Percentiles rank a stretch among this genome's conserved stretches.
Conservation (phyloP, 2,113 vertebrate genomes). For the Rhinolophus ferrumequinum region DNA sequence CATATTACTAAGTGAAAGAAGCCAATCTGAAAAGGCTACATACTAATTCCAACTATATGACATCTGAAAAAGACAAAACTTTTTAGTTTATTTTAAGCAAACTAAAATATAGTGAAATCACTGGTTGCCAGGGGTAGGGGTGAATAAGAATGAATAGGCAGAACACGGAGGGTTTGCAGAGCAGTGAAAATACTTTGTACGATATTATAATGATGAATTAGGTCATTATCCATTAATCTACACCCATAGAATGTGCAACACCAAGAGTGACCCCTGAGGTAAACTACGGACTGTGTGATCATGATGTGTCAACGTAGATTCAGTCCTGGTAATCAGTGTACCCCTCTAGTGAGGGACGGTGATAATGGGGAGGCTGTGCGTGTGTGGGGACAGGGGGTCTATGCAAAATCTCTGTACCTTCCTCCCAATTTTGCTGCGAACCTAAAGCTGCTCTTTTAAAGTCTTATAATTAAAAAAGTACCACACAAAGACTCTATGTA, state of each 20-base stretch:
- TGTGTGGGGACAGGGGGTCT: not conserved
- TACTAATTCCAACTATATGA: not conserved
- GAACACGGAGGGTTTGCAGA: not conserved
- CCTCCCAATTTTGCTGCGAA: not conserved
- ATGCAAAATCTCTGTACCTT: not conserved
- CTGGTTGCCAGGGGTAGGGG: not conserved
- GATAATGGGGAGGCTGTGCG: not conserved
- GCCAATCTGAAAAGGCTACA: not conserved
- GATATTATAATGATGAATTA: not conserved
- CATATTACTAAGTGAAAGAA: not conserved
- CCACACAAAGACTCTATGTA: not conserved
- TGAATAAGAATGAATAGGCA: not conserved
- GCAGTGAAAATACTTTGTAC: not conserved
- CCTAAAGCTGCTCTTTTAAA: not conserved
- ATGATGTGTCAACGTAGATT: not conserved
- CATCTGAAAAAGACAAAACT: not conserved
- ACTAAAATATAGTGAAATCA: not conserved
- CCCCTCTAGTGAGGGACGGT: not conserved
- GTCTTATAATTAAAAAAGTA: not conserved
- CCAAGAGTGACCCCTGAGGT: not conserved
- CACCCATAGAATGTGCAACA: not conserved
- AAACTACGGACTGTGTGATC: not conserved
- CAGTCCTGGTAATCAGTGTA: not conserved
- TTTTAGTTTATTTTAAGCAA: too few species aligned
- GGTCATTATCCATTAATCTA: not conserved